Evolutionary conservation across 37 sponge, comb jelly and placozoan species (phyloP).

Genomic region (Geodia barretti): DNA sequence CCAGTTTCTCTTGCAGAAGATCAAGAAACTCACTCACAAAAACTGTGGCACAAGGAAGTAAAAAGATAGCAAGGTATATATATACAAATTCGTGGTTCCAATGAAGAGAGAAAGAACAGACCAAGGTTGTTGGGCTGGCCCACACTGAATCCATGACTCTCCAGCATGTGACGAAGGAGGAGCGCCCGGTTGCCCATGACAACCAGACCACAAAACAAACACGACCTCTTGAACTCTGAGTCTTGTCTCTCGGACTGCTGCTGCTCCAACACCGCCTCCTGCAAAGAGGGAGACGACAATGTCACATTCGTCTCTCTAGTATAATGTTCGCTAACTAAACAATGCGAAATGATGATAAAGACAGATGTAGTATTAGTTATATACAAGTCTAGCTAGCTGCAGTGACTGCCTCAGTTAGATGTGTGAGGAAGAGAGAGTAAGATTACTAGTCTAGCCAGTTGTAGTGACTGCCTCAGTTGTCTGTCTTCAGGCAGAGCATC

Average conservation of each 20-base stretch:
- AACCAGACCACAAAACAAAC: constrained; percentile 72
- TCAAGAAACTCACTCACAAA: constrained; percentile 75
- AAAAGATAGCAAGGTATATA: not conserved
- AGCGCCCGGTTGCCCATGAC: constrained; percentile 49
- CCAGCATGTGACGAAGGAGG: constrained; percentile 77
- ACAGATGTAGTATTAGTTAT: too few relatives aligned
- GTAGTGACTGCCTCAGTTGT: constrained; percentile 43
- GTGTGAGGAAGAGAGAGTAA: constrained; percentile 3
- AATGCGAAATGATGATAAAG: too few relatives aligned
- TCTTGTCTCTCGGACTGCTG: constrained; percentile 77
- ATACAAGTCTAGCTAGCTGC: constrained; percentile 45
- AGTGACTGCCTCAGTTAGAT: constrained; percentile 46
- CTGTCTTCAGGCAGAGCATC: constrained; percentile 71
- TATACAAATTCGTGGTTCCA: not conserved
- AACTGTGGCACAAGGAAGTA: constrained; percentile 27
- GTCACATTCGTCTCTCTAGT: too few relatives aligned
- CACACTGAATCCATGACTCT: constrained; percentile 77
- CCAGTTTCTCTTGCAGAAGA: constrained; percentile 53
- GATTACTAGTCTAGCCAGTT: constrained; percentile 42
- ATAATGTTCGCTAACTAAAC: too few relatives aligned
- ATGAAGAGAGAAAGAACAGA: not conserved
- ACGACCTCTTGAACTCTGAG: constrained; percentile 13
- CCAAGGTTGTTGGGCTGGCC: constrained; percentile 85
- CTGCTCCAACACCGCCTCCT: constrained; percentile 58
- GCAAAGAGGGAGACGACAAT: too few relatives aligned